A percentile compares a stretch with the other conserved stretches of the same genome.
phyloP scores from a whole-genome alignment of 2,797 vertebrate species.

The Amniataba percoides region DNA sequence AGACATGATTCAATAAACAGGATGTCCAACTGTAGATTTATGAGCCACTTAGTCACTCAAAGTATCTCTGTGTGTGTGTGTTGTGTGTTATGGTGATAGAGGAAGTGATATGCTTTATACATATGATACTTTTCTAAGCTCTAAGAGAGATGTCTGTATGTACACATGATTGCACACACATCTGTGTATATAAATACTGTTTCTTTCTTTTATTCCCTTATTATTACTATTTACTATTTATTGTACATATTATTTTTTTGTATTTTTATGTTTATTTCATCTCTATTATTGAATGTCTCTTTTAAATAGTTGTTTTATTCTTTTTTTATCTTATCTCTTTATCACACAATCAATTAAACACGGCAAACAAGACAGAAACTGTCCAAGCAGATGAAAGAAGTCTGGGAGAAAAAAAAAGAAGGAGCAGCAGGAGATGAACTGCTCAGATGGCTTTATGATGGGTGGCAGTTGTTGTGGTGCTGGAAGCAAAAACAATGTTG shows the following conservation, averaged over 20 bases:
- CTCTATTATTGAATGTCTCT: no score
- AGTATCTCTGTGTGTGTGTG: conserved; percentile 10
- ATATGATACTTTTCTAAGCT: conserved; percentile 4
- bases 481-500: background rate
- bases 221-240: no score
- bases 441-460: background rate
- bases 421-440: background rate
- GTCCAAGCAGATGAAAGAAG: background rate
- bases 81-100: background rate
- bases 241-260: no score
- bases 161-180: background rate
- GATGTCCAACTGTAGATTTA: conserved; percentile 10
- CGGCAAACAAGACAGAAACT: background rate
- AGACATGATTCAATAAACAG: conserved; percentile 36
- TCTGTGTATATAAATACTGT: no score
- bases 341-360: conserved; percentile 1
- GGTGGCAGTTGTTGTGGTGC: background rate
- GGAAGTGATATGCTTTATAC: background rate
- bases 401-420: background rate
- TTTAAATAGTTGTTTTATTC: no score
- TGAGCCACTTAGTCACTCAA: conserved; percentile 25
- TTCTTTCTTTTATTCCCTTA: no score
- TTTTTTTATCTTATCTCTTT: no score
- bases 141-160: background rate
- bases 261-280: no score